phyloP scores from a whole-genome alignment of 2,888 invertebrate species.

The Melikaiella ostensackeni region DNA sequence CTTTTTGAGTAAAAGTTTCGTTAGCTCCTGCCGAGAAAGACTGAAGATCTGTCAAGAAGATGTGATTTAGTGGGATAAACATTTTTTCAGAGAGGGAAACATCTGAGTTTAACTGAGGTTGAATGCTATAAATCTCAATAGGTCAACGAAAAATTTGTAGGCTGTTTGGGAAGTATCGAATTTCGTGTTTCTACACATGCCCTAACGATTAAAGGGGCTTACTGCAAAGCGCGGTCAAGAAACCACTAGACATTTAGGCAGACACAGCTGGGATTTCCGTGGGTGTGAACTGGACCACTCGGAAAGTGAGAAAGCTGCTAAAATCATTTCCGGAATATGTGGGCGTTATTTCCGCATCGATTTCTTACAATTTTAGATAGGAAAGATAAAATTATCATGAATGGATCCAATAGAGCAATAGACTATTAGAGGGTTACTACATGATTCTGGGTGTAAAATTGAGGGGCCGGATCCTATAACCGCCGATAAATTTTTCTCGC shows the following conservation, averaged over 20 bases:
- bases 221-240: constrained; percentile 40
- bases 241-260: constrained; percentile 59
- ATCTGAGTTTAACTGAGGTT: not conserved
- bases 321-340: constrained; percentile 38
- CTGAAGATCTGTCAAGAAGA: not conserved
- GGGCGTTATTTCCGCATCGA: not conserved
- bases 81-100: not conserved
- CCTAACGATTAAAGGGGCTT: constrained; percentile 62
- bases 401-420: not conserved
- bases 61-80: constrained; percentile 9
- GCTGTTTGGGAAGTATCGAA: constrained; percentile 65
- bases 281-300: constrained; percentile 55
- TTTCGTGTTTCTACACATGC: constrained; percentile 74
- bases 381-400: not conserved
- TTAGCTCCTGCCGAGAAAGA: not conserved
- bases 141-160: constrained; percentile 44
- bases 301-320: constrained; percentile 20
- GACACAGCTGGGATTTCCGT: constrained; percentile 46
- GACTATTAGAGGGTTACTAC: too few relatives aligned
- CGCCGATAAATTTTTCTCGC: too few relatives aligned
- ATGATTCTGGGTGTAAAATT: too few relatives aligned
- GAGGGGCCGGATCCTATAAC: too few relatives aligned
- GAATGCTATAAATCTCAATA: constrained; percentile 50
- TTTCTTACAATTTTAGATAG: not conserved
- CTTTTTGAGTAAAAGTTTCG: not conserved